A percentile compares a stretch with the other conserved stretches of the same genome.
These are phyloP conservation scores for Halcyon chelicuti DNA, from an alignment of 2,797 vertebrate genomes.

Conservation along the genomic window DNA sequence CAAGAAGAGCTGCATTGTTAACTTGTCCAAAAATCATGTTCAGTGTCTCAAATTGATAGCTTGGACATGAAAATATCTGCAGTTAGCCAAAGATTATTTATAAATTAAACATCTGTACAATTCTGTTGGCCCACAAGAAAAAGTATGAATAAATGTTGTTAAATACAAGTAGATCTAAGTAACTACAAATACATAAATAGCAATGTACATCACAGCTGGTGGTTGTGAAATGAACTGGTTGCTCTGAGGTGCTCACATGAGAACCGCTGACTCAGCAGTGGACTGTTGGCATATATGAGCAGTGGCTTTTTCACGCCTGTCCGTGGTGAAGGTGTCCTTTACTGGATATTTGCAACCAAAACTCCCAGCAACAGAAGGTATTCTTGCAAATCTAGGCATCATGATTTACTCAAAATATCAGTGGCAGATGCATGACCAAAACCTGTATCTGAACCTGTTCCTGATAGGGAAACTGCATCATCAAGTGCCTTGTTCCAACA, in stretches of 20 bases:
- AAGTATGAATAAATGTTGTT: neutral
- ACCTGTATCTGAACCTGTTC: neutral
- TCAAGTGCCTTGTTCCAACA: slow-evolving; percentile 24
- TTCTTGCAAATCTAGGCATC: neutral
- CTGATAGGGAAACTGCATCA: neutral
- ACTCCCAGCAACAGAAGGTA: neutral
- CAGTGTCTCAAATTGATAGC: neutral
- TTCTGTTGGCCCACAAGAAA: neutral
- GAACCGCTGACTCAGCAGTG: neutral
- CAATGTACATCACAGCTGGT: neutral
- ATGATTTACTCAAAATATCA: neutral
- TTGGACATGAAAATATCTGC: neutral
- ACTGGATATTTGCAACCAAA: neutral
- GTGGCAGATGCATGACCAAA: neutral
- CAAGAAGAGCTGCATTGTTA: neutral
- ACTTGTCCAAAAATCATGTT: neutral
- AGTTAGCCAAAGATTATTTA: neutral
- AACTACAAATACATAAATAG: neutral
- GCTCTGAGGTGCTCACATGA: neutral
- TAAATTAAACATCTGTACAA: neutral
- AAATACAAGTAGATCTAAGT: neutral
- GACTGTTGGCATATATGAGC: neutral
- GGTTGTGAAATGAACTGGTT: slow-evolving; percentile 11
- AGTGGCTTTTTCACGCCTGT: neutral
- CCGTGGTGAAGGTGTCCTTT: neutral